phyloP scores from a whole-genome alignment of 2,888 invertebrate genomes.

The Drosophila greeni region DNA sequence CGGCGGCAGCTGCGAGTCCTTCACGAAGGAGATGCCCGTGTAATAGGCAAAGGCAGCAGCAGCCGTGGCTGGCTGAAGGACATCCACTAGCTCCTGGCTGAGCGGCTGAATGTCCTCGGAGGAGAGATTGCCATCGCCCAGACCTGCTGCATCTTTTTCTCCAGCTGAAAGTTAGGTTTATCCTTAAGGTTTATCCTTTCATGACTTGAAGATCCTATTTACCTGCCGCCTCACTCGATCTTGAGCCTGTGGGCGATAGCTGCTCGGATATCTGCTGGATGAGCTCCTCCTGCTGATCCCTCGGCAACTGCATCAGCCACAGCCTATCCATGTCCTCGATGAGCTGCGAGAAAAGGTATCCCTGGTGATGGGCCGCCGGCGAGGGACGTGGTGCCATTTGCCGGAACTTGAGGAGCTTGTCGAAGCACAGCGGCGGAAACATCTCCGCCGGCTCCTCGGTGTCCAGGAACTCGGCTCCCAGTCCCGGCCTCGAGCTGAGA shows the following conservation, averaged over 20 bases:
- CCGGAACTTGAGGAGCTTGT: slow-evolving; percentile 74
- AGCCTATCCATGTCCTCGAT: slow-evolving; percentile 77
- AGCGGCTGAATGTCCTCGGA: slow-evolving; percentile 46
- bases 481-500: background rate
- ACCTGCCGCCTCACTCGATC: slow-evolving; percentile 34
- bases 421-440: slow-evolving; percentile 71
- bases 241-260: slow-evolving; percentile 56
- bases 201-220: background rate
- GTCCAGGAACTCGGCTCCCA: slow-evolving; percentile 67
- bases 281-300: slow-evolving; percentile 65
- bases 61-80: slow-evolving; percentile 59
- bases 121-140: slow-evolving; percentile 1
- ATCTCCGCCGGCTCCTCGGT: slow-evolving; percentile 74
- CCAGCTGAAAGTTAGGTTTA: background rate
- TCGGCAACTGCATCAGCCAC: slow-evolving; percentile 72
- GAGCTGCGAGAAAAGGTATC: slow-evolving; percentile 76
- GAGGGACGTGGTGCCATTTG: slow-evolving; percentile 24
- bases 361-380: slow-evolving; percentile 15
- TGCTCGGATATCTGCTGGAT: slow-evolving; percentile 73
- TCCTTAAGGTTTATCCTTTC: background rate
- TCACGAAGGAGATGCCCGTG: slow-evolving; percentile 71
- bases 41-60: slow-evolving; percentile 69
- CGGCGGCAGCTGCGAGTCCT: slow-evolving; percentile 52
- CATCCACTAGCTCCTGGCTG: slow-evolving; percentile 60
- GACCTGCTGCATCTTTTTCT: background rate